Evolutionary conservation across 2,797 vertebrate genomes (phyloP), one percentile per base, ranked within the genome.

Genomic region (Yasuhikotakia modesta): DNA sequence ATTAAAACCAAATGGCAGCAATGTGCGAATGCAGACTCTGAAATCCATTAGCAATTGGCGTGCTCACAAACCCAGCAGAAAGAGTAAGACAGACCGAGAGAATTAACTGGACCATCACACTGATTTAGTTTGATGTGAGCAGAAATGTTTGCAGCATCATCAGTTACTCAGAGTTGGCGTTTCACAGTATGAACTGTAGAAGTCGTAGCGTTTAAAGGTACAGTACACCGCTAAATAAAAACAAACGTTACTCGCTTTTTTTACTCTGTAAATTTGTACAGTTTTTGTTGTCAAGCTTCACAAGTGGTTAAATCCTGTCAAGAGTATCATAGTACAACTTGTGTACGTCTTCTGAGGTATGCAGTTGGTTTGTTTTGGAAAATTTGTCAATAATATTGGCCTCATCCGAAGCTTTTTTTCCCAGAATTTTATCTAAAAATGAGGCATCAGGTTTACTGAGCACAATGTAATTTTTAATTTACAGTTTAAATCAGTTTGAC

Each of bases 1-100:
- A 85, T 86, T 83, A 84, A 81, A 84, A 73, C 75, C 79, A 76
- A 81, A 84, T 83, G 55, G 72, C 67, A 78, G 82, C 39, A 79
- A 70, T 81, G 78, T 80, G 77, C 76, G 22, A 82, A 84, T 76
- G 73, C 81, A 76, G 81, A 70, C 84, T 83, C 78, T 83, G 72
- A 82, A 82, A 83, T 76, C 84, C 79, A 83, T 83, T 82, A 79
- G 76, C 76, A 74, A 74, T 76, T 46, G 60, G 32, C 12, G 48
- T 68, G 73, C 70, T 53, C 57, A 69, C 65, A 63, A 39, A 67
- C 61, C 10, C 50, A 70, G 79, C 43, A 63, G 63, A 75, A 73
- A 73, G 60, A 60, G 48, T 35, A 30, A 78, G 60, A 58, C n/a
- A 27, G 70, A 60, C 61, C 35, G 39, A 61, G 60, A 66, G 66